Evolutionary conservation across 2,797 vertebrate genomes (phyloP).

Genomic region (Vipera ursinii): DNA sequence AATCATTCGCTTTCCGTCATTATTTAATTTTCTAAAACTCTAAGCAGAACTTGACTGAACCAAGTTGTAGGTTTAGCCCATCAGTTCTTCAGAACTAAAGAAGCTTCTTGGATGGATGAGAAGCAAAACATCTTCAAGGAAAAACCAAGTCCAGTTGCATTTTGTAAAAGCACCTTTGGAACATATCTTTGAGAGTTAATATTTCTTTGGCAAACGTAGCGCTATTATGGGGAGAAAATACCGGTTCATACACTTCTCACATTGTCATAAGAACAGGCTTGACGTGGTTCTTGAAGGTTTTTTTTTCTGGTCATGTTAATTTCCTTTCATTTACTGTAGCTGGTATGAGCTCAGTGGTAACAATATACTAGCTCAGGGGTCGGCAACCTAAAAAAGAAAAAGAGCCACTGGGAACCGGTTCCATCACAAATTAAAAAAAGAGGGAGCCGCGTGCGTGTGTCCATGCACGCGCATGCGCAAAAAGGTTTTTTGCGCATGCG

Average conservation of each 20-base stretch:
- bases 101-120: background rate
- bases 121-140: background rate
- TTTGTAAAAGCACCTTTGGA: background rate
- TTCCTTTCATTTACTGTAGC: background rate
- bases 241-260: background rate
- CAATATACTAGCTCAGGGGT: background rate
- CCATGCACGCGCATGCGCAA: too few relatives aligned
- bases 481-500: too few relatives aligned
- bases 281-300: background rate
- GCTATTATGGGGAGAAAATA: background rate
- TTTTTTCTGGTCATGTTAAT: background rate
- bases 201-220: background rate
- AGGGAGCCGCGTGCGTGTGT: too few relatives aligned
- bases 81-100: background rate
- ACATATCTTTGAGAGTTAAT: background rate
- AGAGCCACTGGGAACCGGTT: too few relatives aligned
- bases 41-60: background rate
- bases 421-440: too few relatives aligned
- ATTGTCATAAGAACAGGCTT: background rate
- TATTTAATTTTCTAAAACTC: background rate
- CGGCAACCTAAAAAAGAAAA: too few relatives aligned
- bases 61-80: background rate
- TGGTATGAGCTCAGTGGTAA: background rate
- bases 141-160: background rate
- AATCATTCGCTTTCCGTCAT: slow-evolving; percentile 33